Base-by-base conservation (phyloP, 2,113 vertebrate genomes). In the Tapirus terrestris region DNA sequence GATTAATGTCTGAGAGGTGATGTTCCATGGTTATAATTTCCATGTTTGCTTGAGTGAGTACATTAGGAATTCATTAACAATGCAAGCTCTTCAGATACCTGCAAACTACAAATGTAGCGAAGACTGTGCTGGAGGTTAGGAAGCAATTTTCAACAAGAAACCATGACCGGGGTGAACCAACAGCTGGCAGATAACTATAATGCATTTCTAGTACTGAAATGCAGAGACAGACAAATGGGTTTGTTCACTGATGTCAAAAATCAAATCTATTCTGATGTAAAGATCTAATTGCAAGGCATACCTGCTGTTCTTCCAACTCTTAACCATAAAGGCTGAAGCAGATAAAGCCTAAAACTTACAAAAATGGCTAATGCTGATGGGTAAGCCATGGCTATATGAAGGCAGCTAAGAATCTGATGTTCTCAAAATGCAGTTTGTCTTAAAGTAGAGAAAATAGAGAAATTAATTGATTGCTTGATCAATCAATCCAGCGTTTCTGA, bases 31-130 rank as follows among this genome's bases (percentile, higher is more conserved):
- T 97, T 98, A 92, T 43, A 97, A 92, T 97, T 98, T 98, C 80
- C 96, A 97, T 98, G 96, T 98, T 98, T 99, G 91, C 91, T 94
- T 96, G 91, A 98, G 75, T 68, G 29, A 92, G 91, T 96, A 91
- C 56, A 92, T 98, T 98, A 98, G 96, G 70, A 98, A 98, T 98
- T 98, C 96, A 98, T 98, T 98, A 98, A 98, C 84, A 93, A 98
- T 98, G 96, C 89, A 94, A 97, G 86, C 90, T 97, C 6, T 97
- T 94, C 94, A 88, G 93, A 83, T 98, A 91, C 68, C 76, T 77
- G 93, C 21, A 51, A 97, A 95, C 96, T 97, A 58, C 48, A 96
- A 96, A 67, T 8, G 0, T 87, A 96, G 88, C 79, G 90, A 39
- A 85, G 89, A 95, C 87, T 95, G 97, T 97, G 88, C 87, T 97